A percentile compares a stretch with the other conserved stretches of the same genome.
Conservation (phyloP, 1,140 invertebrate genomes). For the Meloidogyne floridensis region DNA sequence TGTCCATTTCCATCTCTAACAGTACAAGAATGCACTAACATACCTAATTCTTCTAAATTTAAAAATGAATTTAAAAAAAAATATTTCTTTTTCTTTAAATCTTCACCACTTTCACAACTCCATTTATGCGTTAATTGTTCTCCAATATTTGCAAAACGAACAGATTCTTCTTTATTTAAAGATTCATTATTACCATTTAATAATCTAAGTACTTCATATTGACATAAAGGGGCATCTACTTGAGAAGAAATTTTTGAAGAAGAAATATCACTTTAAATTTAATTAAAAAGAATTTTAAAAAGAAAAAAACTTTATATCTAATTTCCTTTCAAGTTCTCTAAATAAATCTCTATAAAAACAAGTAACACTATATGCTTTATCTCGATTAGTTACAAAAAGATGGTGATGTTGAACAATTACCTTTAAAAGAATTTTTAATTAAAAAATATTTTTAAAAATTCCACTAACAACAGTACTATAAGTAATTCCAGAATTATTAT, state of each 20-base stretch:
- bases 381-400: conserved; percentile 48
- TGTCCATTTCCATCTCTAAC: conserved; percentile 55
- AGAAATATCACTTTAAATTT: conserved; percentile 47
- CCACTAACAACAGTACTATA: conserved; percentile 42
- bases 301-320: conserved; percentile 40
- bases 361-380: conserved; percentile 49
- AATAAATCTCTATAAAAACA: conserved; percentile 51
- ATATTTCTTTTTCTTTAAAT: neutral
- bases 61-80: neutral
- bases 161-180: conserved; percentile 21
- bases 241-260: conserved; percentile 27
- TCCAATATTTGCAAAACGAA: conserved; percentile 55
- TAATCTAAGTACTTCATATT: conserved; percentile 48
- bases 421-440: conserved; percentile 34
- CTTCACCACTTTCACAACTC: conserved; percentile 50
- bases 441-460: neutral
- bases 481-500: conserved; percentile 29
- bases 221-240: conserved; percentile 39
- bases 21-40: conserved; percentile 53
- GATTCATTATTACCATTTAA: conserved; percentile 21
- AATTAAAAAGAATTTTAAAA: neutral
- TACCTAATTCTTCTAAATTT: conserved; percentile 44
- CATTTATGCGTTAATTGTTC: conserved; percentile 52
- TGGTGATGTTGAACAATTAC: conserved; percentile 45
- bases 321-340: conserved; percentile 40